phyloP scores from a whole-genome alignment of 2,797 vertebrate genomes.

The Crocidura indochinensis region DNA sequence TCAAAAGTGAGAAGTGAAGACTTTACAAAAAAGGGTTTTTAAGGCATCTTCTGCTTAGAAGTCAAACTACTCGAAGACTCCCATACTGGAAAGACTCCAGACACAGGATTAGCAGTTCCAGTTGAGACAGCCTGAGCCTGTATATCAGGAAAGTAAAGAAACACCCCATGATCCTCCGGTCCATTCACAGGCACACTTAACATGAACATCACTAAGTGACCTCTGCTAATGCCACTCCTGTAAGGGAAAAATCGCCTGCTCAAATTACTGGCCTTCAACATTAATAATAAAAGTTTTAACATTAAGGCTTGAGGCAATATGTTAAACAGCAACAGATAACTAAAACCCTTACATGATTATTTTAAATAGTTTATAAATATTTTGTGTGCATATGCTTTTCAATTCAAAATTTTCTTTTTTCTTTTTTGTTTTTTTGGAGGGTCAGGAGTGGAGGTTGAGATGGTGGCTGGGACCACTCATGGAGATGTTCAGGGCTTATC shows the following conservation, averaged over 20 bases:
- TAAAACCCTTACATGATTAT: background rate
- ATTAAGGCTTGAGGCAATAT: conserved; percentile 2
- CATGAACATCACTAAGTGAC: background rate
- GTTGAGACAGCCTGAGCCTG: background rate
- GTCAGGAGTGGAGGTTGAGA: too few species aligned
- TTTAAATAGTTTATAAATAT: background rate
- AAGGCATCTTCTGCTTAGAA: background rate
- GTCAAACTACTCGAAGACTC: background rate
- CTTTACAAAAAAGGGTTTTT: background rate
- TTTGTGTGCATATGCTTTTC: background rate
- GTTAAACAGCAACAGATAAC: background rate
- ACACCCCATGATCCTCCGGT: background rate
- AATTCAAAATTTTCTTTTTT: conserved; percentile 2
- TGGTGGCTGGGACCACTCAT: too few species aligned
- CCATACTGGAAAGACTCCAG: background rate
- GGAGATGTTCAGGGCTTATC: too few species aligned
- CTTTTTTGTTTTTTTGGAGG: too few species aligned
- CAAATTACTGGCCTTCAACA: conserved; percentile 39
- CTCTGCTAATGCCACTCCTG: background rate
- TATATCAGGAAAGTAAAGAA: background rate
- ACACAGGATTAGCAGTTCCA: background rate
- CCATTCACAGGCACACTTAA: background rate
- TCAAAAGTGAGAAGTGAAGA: background rate
- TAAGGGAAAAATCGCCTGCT: conserved; percentile 7
- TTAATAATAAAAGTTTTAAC: background rate